These are phyloP conservation scores for Oscheius sp. DNA, from an alignment of 2,888 invertebrate genomes.

Conservation along the genomic window DNA sequence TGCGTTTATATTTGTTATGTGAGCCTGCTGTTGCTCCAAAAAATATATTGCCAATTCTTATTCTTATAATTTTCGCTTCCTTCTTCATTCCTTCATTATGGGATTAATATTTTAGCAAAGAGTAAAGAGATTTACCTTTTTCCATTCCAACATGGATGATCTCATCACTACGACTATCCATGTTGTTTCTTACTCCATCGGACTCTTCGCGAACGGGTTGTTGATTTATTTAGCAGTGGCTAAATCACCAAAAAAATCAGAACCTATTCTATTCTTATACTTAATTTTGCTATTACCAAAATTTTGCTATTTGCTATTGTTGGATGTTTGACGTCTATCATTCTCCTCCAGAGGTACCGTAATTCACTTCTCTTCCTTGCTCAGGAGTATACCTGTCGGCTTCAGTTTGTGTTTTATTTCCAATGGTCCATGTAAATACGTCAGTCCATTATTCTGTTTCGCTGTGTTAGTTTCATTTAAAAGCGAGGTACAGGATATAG, in stretches of 20 bases:
- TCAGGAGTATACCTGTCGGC: constrained; percentile 13
- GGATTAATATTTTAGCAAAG: no score
- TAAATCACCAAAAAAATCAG: constrained; percentile 34
- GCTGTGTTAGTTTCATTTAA: no score
- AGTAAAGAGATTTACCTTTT: no score
- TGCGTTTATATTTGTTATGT: no score
- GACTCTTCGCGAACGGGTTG: constrained; percentile 19
- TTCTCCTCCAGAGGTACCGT: constrained; percentile 9
- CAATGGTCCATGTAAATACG: constrained; percentile 8
- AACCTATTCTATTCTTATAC: constrained; percentile 40
- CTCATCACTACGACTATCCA: neutral
- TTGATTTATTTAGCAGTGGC: constrained; percentile 25
- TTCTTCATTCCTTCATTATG: no score
- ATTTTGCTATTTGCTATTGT: no score
- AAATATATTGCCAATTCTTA: no score
- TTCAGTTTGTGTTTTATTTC: constrained; percentile 7
- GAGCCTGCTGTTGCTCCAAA: no score
- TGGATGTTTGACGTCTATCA: neutral
- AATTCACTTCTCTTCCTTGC: no score
- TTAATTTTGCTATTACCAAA: constrained; percentile 44
- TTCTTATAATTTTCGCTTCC: no score
- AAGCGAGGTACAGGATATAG: no score
- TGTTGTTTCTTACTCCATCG: neutral
- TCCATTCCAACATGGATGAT: no score
- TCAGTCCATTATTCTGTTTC: neutral